Percentiles rank a stretch among this genome's conserved stretches.
Conservation (phyloP, 2,113 vertebrate species). For the Empidonax traillii region DNA sequence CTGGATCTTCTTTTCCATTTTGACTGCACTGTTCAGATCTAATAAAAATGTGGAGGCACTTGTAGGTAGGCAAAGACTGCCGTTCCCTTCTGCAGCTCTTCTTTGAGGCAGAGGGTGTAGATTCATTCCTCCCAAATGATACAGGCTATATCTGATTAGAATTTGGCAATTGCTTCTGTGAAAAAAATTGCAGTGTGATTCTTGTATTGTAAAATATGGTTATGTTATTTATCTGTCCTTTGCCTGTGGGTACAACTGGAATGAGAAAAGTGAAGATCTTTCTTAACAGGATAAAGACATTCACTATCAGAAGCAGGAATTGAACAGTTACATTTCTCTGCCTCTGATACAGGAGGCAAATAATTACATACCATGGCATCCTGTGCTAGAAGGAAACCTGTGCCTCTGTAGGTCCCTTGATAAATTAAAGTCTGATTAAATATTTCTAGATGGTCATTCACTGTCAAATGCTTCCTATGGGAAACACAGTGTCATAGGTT, state of each 20-base stretch:
- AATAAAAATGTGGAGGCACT: neutral
- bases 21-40: neutral
- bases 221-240: neutral
- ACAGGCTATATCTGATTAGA: neutral
- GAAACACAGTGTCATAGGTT: neutral
- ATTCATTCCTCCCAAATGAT: neutral
- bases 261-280: neutral
- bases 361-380: neutral
- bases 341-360: neutral
- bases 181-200: neutral
- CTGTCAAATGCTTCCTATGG: neutral
- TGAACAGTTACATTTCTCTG: neutral
- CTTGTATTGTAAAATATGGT: neutral
- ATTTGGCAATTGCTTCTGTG: neutral
- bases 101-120: neutral
- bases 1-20: neutral
- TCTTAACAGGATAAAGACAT: neutral
- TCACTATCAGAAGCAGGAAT: neutral
- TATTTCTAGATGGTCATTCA: neutral
- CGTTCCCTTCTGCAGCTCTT: neutral
- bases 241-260: neutral
- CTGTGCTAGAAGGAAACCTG: neutral
- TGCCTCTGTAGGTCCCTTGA: neutral
- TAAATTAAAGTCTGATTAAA: neutral
- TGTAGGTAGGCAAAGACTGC: neutral